Conservation (phyloP, 2,888 invertebrate genomes). For the Thymelicus acteon region DNA sequence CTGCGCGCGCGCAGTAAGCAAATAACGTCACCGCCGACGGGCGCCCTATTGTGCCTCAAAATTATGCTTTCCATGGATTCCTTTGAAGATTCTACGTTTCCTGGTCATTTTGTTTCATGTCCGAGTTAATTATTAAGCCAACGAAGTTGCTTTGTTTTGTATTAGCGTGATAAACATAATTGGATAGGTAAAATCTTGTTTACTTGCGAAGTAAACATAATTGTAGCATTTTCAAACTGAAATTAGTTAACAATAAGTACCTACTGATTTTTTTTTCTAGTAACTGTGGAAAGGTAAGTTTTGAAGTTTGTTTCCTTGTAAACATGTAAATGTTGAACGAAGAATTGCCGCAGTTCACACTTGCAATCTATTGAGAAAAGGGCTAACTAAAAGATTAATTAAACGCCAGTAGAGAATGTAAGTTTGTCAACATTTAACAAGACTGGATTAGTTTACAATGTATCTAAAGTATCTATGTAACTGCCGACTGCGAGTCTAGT, state of each 20-base stretch:
- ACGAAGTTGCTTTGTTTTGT: conserved; percentile 7
- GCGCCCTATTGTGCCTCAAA: conserved; percentile 48
- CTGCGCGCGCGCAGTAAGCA: conserved; percentile 43
- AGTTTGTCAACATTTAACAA: conserved; percentile 26
- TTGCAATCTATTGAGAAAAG: conserved; percentile 11
- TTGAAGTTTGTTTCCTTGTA: too few relatives aligned
- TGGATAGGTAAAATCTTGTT: not conserved
- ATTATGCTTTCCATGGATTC: conserved; percentile 49
- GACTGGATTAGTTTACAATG: conserved; percentile 29
- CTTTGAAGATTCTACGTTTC: conserved; percentile 40
- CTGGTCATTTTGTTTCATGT: conserved; percentile 44
- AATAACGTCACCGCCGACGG: conserved; percentile 44
- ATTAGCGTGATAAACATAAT: not conserved
- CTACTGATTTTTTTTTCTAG: too few relatives aligned
- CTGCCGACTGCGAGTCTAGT: conserved; percentile 25
- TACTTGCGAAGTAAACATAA: too few relatives aligned
- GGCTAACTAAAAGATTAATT: conserved; percentile 16
- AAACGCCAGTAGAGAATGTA: conserved; percentile 14
- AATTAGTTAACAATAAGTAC: too few relatives aligned
- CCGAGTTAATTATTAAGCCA: conserved; percentile 44
- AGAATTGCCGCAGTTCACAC: conserved; percentile 3
- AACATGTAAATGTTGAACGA: too few relatives aligned
- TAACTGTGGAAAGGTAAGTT: too few relatives aligned
- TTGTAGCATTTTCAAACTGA: too few relatives aligned
- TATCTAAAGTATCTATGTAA: conserved; percentile 12